Evolutionary conservation across 2,888 invertebrate genomes (phyloP).

Genomic region (Stenoptilia bipunctidactyla): DNA sequence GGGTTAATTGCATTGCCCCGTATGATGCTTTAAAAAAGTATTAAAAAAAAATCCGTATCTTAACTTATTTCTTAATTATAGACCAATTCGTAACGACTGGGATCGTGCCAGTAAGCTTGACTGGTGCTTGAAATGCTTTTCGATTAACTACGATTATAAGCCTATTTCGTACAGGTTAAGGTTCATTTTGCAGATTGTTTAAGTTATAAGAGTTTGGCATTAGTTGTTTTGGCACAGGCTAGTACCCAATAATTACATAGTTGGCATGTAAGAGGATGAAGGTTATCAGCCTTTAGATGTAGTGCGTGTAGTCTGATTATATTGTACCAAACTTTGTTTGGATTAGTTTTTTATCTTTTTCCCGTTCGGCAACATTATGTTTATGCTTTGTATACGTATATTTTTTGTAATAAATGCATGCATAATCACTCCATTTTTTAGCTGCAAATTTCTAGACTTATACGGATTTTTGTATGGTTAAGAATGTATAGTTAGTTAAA

Average conservation of each 20-base stretch:
- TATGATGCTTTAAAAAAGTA: conserved; percentile 60
- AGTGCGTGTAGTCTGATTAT: conserved; percentile 42
- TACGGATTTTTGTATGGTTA: too few relatives aligned
- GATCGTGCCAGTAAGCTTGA: conserved; percentile 44
- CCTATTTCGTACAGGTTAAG: conserved; percentile 17
- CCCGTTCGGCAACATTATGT: too few relatives aligned
- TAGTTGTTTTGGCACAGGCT: conserved; percentile 52
- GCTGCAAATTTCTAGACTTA: too few relatives aligned
- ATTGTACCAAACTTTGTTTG: conserved; percentile 18
- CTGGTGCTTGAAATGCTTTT: not conserved
- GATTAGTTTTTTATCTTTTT: too few relatives aligned
- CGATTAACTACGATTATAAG: not conserved
- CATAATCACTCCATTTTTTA: too few relatives aligned
- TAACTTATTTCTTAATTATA: conserved; percentile 72
- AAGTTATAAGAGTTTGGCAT: conserved; percentile 27
- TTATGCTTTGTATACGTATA: too few relatives aligned
- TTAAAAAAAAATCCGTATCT: conserved; percentile 63
- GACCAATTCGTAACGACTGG: conserved; percentile 64
- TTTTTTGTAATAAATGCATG: too few relatives aligned
- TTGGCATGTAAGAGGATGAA: conserved; percentile 34
- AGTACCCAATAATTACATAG: conserved; percentile 60
- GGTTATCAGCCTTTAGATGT: conserved; percentile 64
- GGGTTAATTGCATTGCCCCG: conserved; percentile 63
- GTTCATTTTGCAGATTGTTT: conserved; percentile 20
- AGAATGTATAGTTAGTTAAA: too few relatives aligned